phyloP scores from a whole-genome alignment of 2,797 vertebrate species.

The Catharus ustulatus region DNA sequence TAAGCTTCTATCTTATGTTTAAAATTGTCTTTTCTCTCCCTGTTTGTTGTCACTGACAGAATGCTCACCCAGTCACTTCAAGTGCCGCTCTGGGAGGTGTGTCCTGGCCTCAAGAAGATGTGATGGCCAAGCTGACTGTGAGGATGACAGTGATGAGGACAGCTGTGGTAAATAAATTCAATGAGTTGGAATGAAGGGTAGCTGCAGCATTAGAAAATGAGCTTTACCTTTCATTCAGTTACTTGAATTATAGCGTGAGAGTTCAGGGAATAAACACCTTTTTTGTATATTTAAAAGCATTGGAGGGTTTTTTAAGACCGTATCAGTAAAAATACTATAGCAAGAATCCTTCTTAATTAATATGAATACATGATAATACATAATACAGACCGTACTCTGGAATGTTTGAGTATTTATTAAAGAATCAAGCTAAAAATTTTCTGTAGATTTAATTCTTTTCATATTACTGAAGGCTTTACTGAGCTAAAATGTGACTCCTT shows the following conservation, averaged over 20 bases:
- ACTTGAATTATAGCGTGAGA: neutral
- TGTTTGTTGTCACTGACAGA: constrained; percentile 78
- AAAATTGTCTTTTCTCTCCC: neutral
- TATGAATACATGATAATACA: neutral
- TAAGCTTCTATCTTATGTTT: neutral
- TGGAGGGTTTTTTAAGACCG: neutral
- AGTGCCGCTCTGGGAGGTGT: constrained; percentile 90
- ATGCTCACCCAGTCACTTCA: constrained; percentile 95
- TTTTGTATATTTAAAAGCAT: neutral
- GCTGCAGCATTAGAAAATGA: neutral
- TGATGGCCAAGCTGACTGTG: constrained; percentile 92
- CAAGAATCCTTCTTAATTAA: neutral
- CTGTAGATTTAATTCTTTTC: neutral
- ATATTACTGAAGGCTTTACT: neutral
- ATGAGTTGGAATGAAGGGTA: neutral
- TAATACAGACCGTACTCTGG: neutral
- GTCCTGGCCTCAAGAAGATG: constrained; percentile 89
- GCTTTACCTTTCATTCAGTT: neutral
- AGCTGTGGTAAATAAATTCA: constrained; percentile 83
- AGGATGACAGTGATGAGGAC: constrained; percentile 92
- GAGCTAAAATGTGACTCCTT: neutral
- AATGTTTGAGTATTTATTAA: neutral
- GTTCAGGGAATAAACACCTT: neutral
- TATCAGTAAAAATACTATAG: neutral
- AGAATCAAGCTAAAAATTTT: neutral